phyloP scores from a whole-genome alignment of 2,797 vertebrate genomes.

The Chromobotia macracanthus region DNA sequence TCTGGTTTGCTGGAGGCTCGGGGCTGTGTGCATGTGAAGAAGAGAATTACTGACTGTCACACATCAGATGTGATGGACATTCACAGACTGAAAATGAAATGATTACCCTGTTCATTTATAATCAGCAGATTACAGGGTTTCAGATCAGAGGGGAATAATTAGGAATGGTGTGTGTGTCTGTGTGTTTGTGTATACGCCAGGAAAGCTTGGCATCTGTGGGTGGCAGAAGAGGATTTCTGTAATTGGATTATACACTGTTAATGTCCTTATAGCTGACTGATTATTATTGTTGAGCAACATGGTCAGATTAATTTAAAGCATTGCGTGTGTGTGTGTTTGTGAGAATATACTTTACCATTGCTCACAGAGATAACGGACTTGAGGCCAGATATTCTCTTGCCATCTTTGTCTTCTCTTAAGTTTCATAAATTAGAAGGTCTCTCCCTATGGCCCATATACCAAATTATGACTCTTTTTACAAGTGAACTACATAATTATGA shows the following conservation, averaged over 20 bases:
- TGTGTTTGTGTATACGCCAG: conserved; percentile 26
- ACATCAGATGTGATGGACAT: not conserved
- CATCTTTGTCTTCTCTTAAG: not conserved
- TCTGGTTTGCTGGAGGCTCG: conserved; percentile 17
- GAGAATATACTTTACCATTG: conserved; percentile 20
- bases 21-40: conserved; percentile 8
- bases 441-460: not conserved
- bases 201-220: conserved; percentile 48
- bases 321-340: conserved; percentile 26
- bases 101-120: conserved; percentile 15
- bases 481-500: not conserved
- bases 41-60: conserved; percentile 1
- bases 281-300: conserved; percentile 52
- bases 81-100: conserved; percentile 30
- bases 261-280: conserved; percentile 60
- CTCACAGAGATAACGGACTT: conserved; percentile 32
- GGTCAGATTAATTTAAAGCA: conserved; percentile 48
- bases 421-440: not conserved
- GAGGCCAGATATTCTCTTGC: not conserved
- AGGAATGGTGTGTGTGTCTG: too few relatives aligned
- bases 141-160: conserved; percentile 6
- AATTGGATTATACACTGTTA: conserved; percentile 68
- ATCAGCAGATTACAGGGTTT: conserved; percentile 4
- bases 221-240: conserved; percentile 61
- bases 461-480: not conserved